Evolutionary conservation across 2,113 vertebrate genomes (phyloP).

Genomic region (Plestiodon gilberti): DNA sequence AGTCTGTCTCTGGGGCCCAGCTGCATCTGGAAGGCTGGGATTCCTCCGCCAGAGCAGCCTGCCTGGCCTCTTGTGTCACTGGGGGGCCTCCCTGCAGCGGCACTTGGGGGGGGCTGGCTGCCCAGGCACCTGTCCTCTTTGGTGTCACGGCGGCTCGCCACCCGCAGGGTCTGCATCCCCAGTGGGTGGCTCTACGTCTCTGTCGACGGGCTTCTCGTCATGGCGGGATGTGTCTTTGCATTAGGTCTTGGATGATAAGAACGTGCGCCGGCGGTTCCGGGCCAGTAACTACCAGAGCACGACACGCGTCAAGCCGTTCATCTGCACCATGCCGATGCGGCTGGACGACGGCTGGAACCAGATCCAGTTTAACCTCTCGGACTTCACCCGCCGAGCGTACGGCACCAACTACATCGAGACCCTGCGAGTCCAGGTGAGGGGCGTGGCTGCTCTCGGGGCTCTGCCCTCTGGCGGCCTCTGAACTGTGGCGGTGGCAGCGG

Average conservation of each 20-base stretch:
- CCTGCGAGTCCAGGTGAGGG: constrained; percentile 89
- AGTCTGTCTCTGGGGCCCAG: neutral
- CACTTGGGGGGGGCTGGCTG: rapidly evolving
- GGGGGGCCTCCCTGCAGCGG: neutral
- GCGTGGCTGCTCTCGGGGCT: rapidly evolving
- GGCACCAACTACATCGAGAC: constrained; percentile 98
- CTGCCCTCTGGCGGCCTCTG: too few relatives aligned
- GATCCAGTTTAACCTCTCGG: constrained; percentile 95
- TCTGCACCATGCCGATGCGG: constrained; percentile 98
- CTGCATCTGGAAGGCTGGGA: neutral
- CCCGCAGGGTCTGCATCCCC: neutral
- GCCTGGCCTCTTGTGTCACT: too few relatives aligned
- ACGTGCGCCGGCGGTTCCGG: constrained; percentile 91
- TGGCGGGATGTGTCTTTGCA: neutral
- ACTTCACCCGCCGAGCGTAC: constrained; percentile 93
- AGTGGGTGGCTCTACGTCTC: neutral
- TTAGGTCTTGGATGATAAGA: constrained; percentile 97
- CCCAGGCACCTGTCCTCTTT: neutral
- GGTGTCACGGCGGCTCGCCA: neutral
- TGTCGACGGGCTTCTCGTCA: too few relatives aligned
- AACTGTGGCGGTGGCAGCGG: too few relatives aligned
- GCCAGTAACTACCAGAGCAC: constrained; percentile 98
- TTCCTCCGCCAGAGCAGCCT: neutral
- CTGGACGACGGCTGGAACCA: constrained; percentile 98
- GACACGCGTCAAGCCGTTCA: constrained; percentile 94